A percentile compares a stretch with the other conserved stretches of the same genome.
phyloP scores from a whole-genome alignment of 1,140 invertebrate genomes.

The Rhagoletis zephyria region DNA sequence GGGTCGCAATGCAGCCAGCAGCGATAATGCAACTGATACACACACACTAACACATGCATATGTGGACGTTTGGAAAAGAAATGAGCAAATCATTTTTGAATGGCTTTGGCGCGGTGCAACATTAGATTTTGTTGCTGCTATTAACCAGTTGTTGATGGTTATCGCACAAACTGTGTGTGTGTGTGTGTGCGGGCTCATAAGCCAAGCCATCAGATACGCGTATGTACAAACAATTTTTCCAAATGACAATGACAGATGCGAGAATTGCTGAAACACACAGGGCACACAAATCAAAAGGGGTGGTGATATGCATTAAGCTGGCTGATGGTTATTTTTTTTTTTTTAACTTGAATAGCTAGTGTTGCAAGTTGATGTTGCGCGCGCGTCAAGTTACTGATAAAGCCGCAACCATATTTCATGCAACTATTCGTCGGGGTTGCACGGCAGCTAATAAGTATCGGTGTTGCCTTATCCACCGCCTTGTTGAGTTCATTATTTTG shows the following conservation, averaged over 20 bases:
- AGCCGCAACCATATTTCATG: constrained; percentile 30
- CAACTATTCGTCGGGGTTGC: constrained; percentile 12
- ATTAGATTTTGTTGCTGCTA: background rate
- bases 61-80: background rate
- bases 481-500: constrained; percentile 30
- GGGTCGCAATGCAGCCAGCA: background rate
- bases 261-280: background rate
- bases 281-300: background rate
- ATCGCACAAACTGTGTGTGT: constrained; percentile 9
- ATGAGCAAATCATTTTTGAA: background rate
- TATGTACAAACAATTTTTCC: constrained; percentile 15
- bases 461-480: background rate
- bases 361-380: constrained; percentile 38
- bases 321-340: background rate
- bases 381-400: constrained; percentile 42
- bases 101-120: background rate
- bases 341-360: background rate
- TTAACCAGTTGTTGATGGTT: constrained; percentile 26
- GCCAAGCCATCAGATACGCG: background rate
- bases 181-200: background rate
- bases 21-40: background rate
- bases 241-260: constrained; percentile 53
- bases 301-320: background rate
- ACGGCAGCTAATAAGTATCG: constrained; percentile 1
- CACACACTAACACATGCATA: background rate